These are phyloP conservation scores for Poeciliopsis retropinna DNA, from an alignment of 2,113 vertebrate genomes.

Conservation along the genomic window DNA sequence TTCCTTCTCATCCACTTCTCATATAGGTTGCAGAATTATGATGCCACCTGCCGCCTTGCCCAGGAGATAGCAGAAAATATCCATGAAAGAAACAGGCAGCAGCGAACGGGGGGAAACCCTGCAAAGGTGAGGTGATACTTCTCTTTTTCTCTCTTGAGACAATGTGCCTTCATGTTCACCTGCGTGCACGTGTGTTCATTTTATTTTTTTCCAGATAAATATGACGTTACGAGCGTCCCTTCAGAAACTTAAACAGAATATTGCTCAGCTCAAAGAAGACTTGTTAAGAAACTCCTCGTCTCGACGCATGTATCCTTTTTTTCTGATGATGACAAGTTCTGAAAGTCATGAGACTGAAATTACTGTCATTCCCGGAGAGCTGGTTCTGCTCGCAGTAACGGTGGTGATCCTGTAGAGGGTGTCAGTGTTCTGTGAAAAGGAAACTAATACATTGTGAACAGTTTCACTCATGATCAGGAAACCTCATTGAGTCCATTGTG, in stretches of 20 bases:
- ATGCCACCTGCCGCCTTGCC: slow-evolving; percentile 86
- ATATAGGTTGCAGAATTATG: slow-evolving; percentile 87
- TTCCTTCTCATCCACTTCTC: neutral
- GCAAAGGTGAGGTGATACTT: slow-evolving; percentile 81
- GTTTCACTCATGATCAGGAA: neutral
- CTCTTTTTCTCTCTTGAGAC: neutral
- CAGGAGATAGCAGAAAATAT: slow-evolving; percentile 93
- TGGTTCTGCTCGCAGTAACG: slow-evolving; percentile 31
- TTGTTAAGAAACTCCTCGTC: slow-evolving; percentile 86
- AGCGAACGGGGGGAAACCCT: slow-evolving; percentile 88
- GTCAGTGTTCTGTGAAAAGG: slow-evolving; percentile 48
- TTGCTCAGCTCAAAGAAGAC: slow-evolving; percentile 86
- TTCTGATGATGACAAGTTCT: neutral
- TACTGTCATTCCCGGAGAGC: neutral
- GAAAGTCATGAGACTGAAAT: slow-evolving; percentile 27
- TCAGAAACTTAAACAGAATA: slow-evolving; percentile 91
- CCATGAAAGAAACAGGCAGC: slow-evolving; percentile 87
- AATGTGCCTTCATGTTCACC: neutral
- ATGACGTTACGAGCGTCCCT: slow-evolving; percentile 87
- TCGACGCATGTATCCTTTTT: slow-evolving; percentile 88
- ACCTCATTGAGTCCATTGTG: neutral
- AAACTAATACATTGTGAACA: neutral
- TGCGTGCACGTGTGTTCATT: slow-evolving; percentile 1
- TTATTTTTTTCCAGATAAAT: slow-evolving; percentile 83
- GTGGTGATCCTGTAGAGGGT: slow-evolving; percentile 60